Base-by-base conservation (phyloP, 2,113 vertebrate species). In the Peromyscus maniculatus region DNA sequence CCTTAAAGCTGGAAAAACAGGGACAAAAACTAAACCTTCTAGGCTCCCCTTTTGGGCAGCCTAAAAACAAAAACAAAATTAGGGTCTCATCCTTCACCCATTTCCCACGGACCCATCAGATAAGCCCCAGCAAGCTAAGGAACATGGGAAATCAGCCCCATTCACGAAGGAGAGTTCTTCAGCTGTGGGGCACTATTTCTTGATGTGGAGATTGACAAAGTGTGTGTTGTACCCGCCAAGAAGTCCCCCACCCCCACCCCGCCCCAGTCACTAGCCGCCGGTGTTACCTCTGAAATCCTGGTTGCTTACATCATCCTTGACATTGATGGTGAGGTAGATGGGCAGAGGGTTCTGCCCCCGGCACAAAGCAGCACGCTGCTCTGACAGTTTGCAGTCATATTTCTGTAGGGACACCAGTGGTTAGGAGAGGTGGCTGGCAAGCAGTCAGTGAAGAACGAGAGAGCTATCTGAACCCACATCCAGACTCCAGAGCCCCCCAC, bases 301-400 rank as follows among this genome's bases (percentile, higher is more conserved):
- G 96, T 98, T 98, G 96, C 99, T 98, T 33, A 98, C 98, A 95
- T 87, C 98, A 59, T 98, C 98, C 98, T 99, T 99, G 87, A 99
- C 98, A 96, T 99, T 99, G 97, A 99, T 99, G 87, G 99, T 99
- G 83, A 99, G 98, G 96, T 99, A 99, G 97, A 99, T 99, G 49
- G 99, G 99, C 69, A 99, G 95, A 0, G 99, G 99, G 94, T 99
- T 99, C 97, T 99, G 99, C 36, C 99, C 99, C 0, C 97, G 98
- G 66, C 97, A 98, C 96, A 99, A 95, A 0, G 99, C 98, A 90
- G 96, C 98, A 57, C 97, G 98, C 90, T 99, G 99, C 33, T 98
- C 98, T 0, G 99, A 99, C 43, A 99, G 98, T 72, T 98, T 99
- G 17, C 96, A 98, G 55, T 98, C 97, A 0, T 98, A 93, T 98